Conservation (phyloP, 92 coral and sea anemone genomes). For the Phymanthus crucifer region DNA sequence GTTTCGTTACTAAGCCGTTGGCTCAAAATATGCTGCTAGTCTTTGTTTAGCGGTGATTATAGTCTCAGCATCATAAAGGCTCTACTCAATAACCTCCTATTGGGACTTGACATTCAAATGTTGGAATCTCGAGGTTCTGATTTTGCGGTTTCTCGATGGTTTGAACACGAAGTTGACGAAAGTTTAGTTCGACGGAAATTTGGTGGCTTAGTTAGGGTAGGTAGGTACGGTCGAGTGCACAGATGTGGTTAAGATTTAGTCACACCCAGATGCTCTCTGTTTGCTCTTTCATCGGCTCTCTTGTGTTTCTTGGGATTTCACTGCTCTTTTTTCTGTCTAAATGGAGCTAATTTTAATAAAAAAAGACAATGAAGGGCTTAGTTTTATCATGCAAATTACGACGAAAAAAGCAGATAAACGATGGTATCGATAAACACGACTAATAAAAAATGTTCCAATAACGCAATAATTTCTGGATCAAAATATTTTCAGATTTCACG, state of each 20-base stretch:
- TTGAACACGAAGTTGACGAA: neutral
- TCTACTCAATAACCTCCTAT: slow-evolving; percentile 22
- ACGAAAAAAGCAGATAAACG: slow-evolving; percentile 10
- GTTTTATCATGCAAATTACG: slow-evolving; percentile 39
- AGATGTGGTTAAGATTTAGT: slow-evolving; percentile 16
- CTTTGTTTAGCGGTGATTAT: slow-evolving; percentile 43
- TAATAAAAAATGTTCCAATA: neutral
- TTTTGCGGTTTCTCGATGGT: slow-evolving; percentile 8
- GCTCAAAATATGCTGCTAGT: slow-evolving; percentile 1
- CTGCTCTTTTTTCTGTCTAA: slow-evolving; percentile 43
- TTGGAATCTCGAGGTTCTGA: neutral
- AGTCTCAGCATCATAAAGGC: slow-evolving; percentile 31
- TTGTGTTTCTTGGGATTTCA: slow-evolving; percentile 26
- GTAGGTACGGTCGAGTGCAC: slow-evolving; percentile 36
- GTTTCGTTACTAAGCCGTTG: slow-evolving; percentile 31
- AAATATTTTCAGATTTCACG: slow-evolving; percentile 1
- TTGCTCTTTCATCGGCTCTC: slow-evolving; percentile 31
- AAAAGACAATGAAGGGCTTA: slow-evolving; percentile 20
- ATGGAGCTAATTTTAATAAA: slow-evolving; percentile 36
- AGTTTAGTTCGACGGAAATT: slow-evolving; percentile 27
- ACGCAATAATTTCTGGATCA: neutral
- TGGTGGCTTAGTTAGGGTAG: slow-evolving; percentile 41
- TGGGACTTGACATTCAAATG: neutral
- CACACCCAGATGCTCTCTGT: slow-evolving; percentile 38
- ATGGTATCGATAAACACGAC: slow-evolving; percentile 9